phyloP scores from a whole-genome alignment of 2,797 vertebrate species.

The Carapus acus region DNA sequence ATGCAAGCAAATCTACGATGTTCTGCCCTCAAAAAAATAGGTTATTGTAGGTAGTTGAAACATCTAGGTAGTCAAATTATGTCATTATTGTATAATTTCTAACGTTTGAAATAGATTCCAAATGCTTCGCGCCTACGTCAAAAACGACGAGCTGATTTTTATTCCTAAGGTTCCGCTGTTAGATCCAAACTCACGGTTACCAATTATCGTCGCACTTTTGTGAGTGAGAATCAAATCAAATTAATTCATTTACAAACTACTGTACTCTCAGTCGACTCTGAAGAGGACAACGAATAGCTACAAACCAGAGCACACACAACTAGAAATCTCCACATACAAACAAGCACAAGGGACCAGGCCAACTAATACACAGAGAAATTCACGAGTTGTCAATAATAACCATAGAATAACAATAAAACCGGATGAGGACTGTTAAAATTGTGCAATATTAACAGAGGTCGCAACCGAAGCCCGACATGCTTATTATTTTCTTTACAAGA shows the following conservation, averaged over 20 bases:
- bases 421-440: constrained; percentile 76
- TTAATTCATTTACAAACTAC: constrained; percentile 78
- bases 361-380: constrained; percentile 65
- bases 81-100: constrained; percentile 50
- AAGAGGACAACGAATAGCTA: constrained; percentile 79
- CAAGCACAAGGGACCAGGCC: constrained; percentile 77
- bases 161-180: constrained; percentile 46
- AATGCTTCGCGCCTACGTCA: constrained; percentile 42
- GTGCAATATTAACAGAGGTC: constrained; percentile 81
- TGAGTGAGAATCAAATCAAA: constrained; percentile 57
- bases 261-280: constrained; percentile 75
- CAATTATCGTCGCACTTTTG: constrained; percentile 65
- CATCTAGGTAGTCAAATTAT: constrained; percentile 70
- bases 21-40: constrained; percentile 37
- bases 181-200: constrained; percentile 55
- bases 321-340: constrained; percentile 87
- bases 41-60: constrained; percentile 70
- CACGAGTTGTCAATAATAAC: constrained; percentile 63
- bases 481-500: constrained; percentile 56
- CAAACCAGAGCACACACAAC: constrained; percentile 74
- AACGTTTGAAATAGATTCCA: constrained; percentile 46
- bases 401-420: constrained; percentile 55
- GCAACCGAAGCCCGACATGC: constrained; percentile 69
- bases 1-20: constrained; percentile 51
- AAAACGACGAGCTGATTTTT: constrained; percentile 22